phyloP scores from a whole-genome alignment of 2,888 invertebrate genomes.

The Dynastes hyllus region DNA sequence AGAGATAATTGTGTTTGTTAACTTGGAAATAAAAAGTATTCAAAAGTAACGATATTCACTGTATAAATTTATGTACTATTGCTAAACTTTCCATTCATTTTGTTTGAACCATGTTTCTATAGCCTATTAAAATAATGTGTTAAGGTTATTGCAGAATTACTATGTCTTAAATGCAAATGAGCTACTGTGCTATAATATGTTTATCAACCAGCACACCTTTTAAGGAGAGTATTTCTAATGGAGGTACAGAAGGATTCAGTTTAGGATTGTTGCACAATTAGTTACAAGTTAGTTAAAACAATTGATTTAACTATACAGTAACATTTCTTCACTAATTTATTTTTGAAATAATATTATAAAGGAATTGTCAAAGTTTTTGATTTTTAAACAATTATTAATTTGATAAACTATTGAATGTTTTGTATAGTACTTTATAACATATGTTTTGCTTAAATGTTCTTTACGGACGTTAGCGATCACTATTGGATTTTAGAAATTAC shows the following conservation, averaged over 20 bases:
- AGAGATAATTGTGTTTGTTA: too few relatives aligned
- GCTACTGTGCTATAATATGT: conserved; percentile 18
- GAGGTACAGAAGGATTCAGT: not conserved
- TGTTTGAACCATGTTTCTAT: conserved; percentile 1
- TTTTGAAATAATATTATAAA: too few relatives aligned
- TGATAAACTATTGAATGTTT: too few relatives aligned
- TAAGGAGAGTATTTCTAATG: not conserved
- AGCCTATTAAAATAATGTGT: conserved; percentile 22
- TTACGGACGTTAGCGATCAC: too few relatives aligned
- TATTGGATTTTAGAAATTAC: too few relatives aligned
- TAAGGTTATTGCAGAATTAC: conserved; percentile 8
- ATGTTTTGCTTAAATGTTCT: too few relatives aligned
- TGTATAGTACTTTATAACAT: too few relatives aligned
- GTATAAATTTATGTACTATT: not conserved
- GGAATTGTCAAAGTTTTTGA: too few relatives aligned
- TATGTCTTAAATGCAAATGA: conserved; percentile 32
- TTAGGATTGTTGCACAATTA: not conserved
- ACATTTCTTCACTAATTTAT: too few relatives aligned
- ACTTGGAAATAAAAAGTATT: too few relatives aligned
- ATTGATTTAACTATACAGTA: too few relatives aligned
- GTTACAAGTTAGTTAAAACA: not conserved
- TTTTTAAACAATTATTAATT: too few relatives aligned
- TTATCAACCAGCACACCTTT: conserved; percentile 9
- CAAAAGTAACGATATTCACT: not conserved
- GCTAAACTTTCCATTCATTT: not conserved